A percentile compares a stretch with the other conserved stretches of the same genome.
These are phyloP conservation scores for Koerneria pararmatus DNA, from an alignment of 2,888 invertebrate species.

Conservation along the genomic window DNA sequence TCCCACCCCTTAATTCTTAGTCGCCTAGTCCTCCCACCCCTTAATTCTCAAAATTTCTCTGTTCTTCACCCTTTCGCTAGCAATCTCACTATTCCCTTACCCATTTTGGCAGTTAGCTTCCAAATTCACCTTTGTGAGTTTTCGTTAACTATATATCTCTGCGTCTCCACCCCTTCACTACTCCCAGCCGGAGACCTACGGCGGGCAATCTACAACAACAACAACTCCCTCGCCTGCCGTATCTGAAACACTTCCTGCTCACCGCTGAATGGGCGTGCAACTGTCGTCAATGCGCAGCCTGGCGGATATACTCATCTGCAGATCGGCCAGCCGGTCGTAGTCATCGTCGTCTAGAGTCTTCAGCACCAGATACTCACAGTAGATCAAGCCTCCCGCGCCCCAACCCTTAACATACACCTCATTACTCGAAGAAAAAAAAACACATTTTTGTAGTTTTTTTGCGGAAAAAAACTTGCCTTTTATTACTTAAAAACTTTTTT, in stretches of 20 bases:
- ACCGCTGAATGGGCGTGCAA: conserved; percentile 20
- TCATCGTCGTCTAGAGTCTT: conserved; percentile 16
- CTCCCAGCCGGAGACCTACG: not conserved
- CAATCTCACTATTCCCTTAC: too few relatives aligned
- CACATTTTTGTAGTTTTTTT: not conserved
- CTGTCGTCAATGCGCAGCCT: conserved; percentile 5
- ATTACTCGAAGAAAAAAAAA: not conserved
- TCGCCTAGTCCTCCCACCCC: too few relatives aligned
- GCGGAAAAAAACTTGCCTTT: conserved; percentile 3
- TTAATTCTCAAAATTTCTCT: too few relatives aligned
- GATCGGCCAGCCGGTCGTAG: conserved; percentile 3
- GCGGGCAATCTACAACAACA: not conserved
- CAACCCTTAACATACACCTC: conserved; percentile 26
- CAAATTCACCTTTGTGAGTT: too few relatives aligned
- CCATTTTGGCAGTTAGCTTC: too few relatives aligned
- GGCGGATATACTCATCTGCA: conserved; percentile 9
- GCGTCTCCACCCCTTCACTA: not conserved
- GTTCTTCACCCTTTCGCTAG: too few relatives aligned
- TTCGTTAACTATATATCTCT: too few relatives aligned
- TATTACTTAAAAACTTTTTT: too few relatives aligned
- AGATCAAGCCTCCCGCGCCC: conserved; percentile 38
- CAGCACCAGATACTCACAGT: conserved; percentile 35
- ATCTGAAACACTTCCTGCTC: too few relatives aligned
- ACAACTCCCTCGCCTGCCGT: too few relatives aligned
- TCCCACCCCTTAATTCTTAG: too few relatives aligned